Base-by-base conservation (phyloP, 1,140 invertebrate species). In the Adoxophyes honmai region DNA sequence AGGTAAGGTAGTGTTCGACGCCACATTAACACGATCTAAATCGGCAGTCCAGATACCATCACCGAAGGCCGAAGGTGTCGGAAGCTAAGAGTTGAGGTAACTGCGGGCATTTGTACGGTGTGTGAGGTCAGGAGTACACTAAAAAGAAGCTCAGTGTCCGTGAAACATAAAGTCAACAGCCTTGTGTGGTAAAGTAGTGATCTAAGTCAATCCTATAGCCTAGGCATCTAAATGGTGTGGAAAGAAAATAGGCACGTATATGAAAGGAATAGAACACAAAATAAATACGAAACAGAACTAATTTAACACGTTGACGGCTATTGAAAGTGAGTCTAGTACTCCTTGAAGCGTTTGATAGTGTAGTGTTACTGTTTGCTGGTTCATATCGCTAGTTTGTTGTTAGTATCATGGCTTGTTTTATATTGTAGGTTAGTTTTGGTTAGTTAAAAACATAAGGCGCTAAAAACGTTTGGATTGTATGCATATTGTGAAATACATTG, bases 31-130 rank as follows among this genome's bases (percentile, higher is more conserved):
- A 80, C 72, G 68, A 68, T 76, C 73, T 79, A 73, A 21, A 28
- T 21, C 60, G 75, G 71, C 77, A 81, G 76, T 75, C 74, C 73
- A 59, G 68, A 75, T 76, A 75, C 73, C 69, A 80, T 85, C 70
- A 82, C 73, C 77, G 77, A 82, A 79, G 80, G 80, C 76, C 73
- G 77, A 86, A 88, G 78, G 81, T 88, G 80, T 85, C 65, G 70
- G 79, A 88, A 88, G 83, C 83, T 76, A 86, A 88, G 79, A 86
- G 81, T 85, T 86, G 71, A 86, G 81, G 83, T 88, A 88, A 88
- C 85, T 88, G 85, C 85, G 85, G 85, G 85, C 85, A 86, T 82
- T 78, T 85, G 85, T 86, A 87, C 79, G 79, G 78, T 86, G 82
- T 86, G 82, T 88, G 76, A 83, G 79, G 83, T 86, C 80, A 83